Base-by-base conservation (phyloP, 2,797 vertebrate species). In the Corythornis leucogaster region DNA sequence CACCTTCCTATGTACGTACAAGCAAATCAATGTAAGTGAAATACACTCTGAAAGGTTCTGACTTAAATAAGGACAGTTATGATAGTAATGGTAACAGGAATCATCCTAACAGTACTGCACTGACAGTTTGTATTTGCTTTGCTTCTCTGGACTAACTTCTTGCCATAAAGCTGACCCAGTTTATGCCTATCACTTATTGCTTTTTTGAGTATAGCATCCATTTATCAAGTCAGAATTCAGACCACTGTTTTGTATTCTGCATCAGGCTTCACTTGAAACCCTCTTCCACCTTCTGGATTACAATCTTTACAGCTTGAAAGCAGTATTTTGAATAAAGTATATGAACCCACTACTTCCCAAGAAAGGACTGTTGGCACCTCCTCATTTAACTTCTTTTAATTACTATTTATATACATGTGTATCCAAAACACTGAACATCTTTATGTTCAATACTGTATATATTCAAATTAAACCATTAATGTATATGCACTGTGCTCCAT, bases 91-190 rank as follows among this genome's bases (percentile, higher is more conserved):
- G 31, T 46, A 89, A 78, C 33, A 17, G 31, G 80, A 93, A 79
- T 81, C 73, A 79, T 59, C 61, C 30, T 55, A 74, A 70, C 3
- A 61, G 30, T 18, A 74, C 31, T 80, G 54, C 63, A 86, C 80
- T 80, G 74, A 89, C 70, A 81, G 57, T 24, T 90, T 21, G 33
- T 46, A 86, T 81, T 93, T 84, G 20, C 30, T 70, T 93, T 94
- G 79, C 53, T 93, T 64, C 75, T 81, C 76, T 26, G 53, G 53
- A 81, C 40, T 86, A 73, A 35, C 33, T 62, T 67, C 51, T 81
- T 91, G 61, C 55, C 63, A 84, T 6, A 8, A 92, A 84, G 82
- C 70, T 90, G 82, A 80, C 87, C 67, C 70, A 86, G 42, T 92
- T 94, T 88, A 57, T 86, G 67, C 5, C 24, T 63, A 18, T 48